Evolutionary conservation across 30 jellyfish, hydroid and myxozoan genomes (phyloP).

Genomic region (Turritopsis rubra): DNA sequence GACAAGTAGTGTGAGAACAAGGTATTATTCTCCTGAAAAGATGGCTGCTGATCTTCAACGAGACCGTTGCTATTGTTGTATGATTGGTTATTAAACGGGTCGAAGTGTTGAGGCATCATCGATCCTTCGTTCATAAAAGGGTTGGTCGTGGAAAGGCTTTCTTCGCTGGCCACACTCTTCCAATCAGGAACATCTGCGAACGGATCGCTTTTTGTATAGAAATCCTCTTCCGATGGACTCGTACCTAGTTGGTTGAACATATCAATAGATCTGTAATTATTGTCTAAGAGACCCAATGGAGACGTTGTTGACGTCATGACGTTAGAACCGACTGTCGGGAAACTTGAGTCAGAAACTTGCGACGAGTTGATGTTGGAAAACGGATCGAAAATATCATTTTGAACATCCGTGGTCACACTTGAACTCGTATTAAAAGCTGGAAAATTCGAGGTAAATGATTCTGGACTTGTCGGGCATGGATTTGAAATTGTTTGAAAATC

Average conservation of each 20-base stretch:
- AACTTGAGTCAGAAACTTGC: background rate
- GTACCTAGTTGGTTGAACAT: background rate
- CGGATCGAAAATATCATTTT: background rate
- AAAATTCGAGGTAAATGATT: background rate
- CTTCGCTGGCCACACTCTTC: constrained; percentile 43
- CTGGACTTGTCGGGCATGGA: constrained; percentile 13
- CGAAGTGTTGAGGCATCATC: background rate
- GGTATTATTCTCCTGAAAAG: background rate
- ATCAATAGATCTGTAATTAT: background rate
- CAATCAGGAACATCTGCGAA: constrained; percentile 44
- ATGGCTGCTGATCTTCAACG: background rate
- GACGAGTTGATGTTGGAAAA: background rate
- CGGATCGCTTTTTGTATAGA: constrained; percentile 24
- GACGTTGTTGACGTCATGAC: background rate
- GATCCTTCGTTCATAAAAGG: background rate
- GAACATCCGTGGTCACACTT: background rate
- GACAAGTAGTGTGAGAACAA: constrained; percentile 11
- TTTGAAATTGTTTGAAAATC: constrained; percentile 1
- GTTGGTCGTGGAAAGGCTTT: background rate
- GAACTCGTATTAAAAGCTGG: background rate
- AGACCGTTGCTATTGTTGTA: background rate
- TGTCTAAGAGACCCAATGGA: background rate
- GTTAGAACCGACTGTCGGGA: background rate
- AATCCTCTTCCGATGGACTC: constrained; percentile 30
- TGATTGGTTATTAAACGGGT: background rate